These are phyloP conservation scores for Penelope pileata DNA, from an alignment of 2,113 vertebrate species.

Conservation along the genomic window DNA sequence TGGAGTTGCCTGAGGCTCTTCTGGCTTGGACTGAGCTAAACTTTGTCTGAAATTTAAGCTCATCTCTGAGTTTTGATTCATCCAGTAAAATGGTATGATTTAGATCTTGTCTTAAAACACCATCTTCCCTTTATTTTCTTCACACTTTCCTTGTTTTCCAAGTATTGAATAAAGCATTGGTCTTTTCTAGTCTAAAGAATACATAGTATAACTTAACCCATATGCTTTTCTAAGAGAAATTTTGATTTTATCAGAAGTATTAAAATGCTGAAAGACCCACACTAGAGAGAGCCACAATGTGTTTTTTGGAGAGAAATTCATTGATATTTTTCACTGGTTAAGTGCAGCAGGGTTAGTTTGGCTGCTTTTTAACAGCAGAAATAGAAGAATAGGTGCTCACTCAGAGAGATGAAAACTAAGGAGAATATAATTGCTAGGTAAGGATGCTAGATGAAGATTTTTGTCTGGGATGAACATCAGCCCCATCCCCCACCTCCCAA, in stretches of 20 bases:
- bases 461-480: neutral
- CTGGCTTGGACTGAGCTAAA: constrained; percentile 38
- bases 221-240: neutral
- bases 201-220: neutral
- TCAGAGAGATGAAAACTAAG: neutral
- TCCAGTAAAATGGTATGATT: constrained; percentile 23
- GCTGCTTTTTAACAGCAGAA: neutral
- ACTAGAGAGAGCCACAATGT: neutral
- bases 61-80: constrained; percentile 40
- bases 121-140: neutral
- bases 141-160: neutral
- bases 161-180: neutral
- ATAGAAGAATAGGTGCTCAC: neutral
- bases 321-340: neutral
- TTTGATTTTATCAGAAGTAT: neutral
- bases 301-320: neutral
- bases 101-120: neutral
- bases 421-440: neutral
- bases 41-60: constrained; percentile 34
- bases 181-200: neutral
- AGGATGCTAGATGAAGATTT: neutral
- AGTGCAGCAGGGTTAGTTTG: neutral
- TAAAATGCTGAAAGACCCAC: neutral
- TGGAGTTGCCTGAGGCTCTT: constrained; percentile 48
- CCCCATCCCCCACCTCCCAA: neutral